Evolutionary conservation across 2,888 invertebrate species (phyloP).

Genomic region (Xestia xanthographa): DNA sequence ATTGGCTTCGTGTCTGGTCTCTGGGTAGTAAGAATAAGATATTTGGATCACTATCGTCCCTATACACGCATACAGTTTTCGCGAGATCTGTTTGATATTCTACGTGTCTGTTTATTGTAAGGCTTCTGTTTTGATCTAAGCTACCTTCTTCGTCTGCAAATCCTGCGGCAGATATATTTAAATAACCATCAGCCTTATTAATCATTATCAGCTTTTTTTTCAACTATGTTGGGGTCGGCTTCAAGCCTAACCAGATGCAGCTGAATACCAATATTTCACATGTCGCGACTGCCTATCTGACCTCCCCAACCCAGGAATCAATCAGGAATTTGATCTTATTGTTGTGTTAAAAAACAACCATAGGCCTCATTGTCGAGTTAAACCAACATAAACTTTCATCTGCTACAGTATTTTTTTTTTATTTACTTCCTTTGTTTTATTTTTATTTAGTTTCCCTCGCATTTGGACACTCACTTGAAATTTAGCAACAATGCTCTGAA

Average conservation of each 20-base stretch:
- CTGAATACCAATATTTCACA: not conserved
- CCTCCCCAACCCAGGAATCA: not conserved
- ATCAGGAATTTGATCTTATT: not conserved
- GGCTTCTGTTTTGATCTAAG: not conserved
- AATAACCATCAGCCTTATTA: not conserved
- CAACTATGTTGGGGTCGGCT: not conserved
- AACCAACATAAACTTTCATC: not conserved
- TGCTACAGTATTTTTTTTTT: not conserved
- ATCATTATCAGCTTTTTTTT: not conserved
- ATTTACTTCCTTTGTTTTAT: too few species aligned
- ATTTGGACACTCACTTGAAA: not conserved
- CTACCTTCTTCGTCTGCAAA: not conserved
- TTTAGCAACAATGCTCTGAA: not conserved
- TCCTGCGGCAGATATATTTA: not conserved
- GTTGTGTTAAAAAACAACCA: too few species aligned
- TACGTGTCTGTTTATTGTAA: not conserved
- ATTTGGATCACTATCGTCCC: not conserved
- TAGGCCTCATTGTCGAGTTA: too few species aligned
- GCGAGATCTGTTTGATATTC: not conserved
- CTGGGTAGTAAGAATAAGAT: conserved; percentile 22
- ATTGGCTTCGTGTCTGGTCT: conserved; percentile 34
- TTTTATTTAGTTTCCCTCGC: not conserved
- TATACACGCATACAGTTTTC: not conserved
- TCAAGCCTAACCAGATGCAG: not conserved
- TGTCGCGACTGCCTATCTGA: not conserved